Base-by-base conservation (phyloP, 2,797 vertebrate genomes). In the Hylomyscus alleni region DNA sequence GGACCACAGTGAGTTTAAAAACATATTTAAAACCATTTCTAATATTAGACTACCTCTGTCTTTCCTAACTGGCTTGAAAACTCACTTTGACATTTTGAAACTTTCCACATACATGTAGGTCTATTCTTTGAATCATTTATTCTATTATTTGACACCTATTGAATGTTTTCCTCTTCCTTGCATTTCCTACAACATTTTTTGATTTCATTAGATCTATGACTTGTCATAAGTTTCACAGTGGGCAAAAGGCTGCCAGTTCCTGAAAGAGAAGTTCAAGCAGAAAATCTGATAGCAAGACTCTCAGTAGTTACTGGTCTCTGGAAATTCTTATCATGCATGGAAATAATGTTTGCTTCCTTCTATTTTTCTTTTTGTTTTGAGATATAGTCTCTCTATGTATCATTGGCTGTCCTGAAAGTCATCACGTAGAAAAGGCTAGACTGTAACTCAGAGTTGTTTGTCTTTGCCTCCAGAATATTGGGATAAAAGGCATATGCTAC, bases 11-110 rank as follows among this genome's bases (percentile, higher is more conserved):
- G 13, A 31, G 0, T 80, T 60, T 65, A 72, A 62, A 62, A 11
- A 58, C 24, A 62, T 62, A 62, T 92, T 29, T 14, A 89, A 40
- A 86, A 78, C 5, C 1, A 80, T 76, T 0, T 44, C 11, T 22
- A 44, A 75, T 75, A n/a, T 58, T 69, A 90, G 73, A 54, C 26
- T 6, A 22, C 19, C 9, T 62, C 7, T 60, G 56, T 24, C 4
- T 88, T 88, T 82, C 47, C 1, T 62, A n/a, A 31, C 24, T 80
- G 6, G 69, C 14, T 69, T 90, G n/a, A 93, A 96, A 93, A 67
- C 29, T 47, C 10, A 81, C 8, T 10, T 90, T 92, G 52, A 31
- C 54, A 65, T 76, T 83, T 9, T 72, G 3, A 72, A 40, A 58
- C 19, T 40, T 52, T n/a, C 6, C 22, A 58, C 5, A 37, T 22